phyloP scores from a whole-genome alignment of 1,140 invertebrate genomes.

The Diachasmimorpha longicaudata region DNA sequence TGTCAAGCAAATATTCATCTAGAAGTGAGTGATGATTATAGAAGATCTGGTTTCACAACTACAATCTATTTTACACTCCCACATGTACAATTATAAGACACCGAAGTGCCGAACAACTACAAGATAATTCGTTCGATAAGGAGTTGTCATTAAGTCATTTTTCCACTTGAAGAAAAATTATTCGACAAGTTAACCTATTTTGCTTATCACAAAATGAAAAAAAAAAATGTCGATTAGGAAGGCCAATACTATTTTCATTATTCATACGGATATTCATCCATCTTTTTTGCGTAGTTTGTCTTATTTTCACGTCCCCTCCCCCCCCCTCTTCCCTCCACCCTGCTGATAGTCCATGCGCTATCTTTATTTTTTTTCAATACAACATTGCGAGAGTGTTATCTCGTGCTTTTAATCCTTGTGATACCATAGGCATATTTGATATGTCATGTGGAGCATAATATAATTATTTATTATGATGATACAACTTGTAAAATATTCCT shows the following conservation, averaged over 20 bases:
- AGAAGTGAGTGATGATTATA: no score
- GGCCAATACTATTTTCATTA: background rate
- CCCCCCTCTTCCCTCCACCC: background rate
- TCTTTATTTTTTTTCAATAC: no score
- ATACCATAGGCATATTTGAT: no score
- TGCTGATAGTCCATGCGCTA: no score
- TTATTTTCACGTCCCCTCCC: background rate
- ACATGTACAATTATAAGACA: background rate
- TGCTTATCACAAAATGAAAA: background rate
- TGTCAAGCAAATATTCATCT: no score
- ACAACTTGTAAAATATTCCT: no score
- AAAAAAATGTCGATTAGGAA: background rate
- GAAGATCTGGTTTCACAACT: no score
- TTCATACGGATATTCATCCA: background rate
- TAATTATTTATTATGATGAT: no score
- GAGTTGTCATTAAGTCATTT: background rate
- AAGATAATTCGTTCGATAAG: background rate
- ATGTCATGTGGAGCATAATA: no score
- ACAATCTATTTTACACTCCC: background rate
- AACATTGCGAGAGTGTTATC: no score
- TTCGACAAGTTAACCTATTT: background rate
- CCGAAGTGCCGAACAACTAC: background rate
- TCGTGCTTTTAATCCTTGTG: no score
- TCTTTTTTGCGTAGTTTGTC: background rate
- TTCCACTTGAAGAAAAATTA: background rate